These are phyloP conservation scores for Odontocerum albicorne DNA, from an alignment of 2,888 invertebrate species.

Conservation along the genomic window DNA sequence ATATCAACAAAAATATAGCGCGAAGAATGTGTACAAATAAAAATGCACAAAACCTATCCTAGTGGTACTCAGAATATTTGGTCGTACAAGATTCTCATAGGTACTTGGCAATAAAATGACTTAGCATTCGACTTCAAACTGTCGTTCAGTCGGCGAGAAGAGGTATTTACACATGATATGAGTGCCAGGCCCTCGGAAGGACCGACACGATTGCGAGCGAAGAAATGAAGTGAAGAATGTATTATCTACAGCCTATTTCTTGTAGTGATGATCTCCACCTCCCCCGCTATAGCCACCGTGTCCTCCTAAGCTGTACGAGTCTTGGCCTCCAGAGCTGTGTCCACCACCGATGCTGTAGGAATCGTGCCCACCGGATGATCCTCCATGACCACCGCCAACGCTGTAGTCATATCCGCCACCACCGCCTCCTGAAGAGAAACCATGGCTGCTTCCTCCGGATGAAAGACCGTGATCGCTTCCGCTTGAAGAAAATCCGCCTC, in stretches of 20 bases:
- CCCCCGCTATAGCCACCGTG: conserved; percentile 16
- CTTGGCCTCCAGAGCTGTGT: conserved; percentile 18
- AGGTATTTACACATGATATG: conserved; percentile 16
- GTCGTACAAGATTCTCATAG: conserved; percentile 16
- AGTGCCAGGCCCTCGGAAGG: background rate
- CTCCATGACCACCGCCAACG: conserved; percentile 22
- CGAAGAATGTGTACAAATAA: conserved; percentile 15
- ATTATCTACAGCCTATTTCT: conserved; percentile 13
- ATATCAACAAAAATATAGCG: conserved; percentile 11
- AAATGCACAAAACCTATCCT: background rate
- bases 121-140: conserved; percentile 9
- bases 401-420: conserved; percentile 19
- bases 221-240: background rate
- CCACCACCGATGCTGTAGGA: conserved; percentile 25
- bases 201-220: background rate
- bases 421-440: conserved; percentile 26
- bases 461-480: conserved; percentile 16
- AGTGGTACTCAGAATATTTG: background rate
- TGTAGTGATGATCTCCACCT: conserved; percentile 26
- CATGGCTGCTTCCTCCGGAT: conserved; percentile 13
- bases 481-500: conserved; percentile 15
- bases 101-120: conserved; percentile 21
- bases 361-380: conserved; percentile 29
- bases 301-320: no score
- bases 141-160: conserved; percentile 13